phyloP scores from a whole-genome alignment of 2,888 invertebrate genomes.

The Tridacna gigas region DNA sequence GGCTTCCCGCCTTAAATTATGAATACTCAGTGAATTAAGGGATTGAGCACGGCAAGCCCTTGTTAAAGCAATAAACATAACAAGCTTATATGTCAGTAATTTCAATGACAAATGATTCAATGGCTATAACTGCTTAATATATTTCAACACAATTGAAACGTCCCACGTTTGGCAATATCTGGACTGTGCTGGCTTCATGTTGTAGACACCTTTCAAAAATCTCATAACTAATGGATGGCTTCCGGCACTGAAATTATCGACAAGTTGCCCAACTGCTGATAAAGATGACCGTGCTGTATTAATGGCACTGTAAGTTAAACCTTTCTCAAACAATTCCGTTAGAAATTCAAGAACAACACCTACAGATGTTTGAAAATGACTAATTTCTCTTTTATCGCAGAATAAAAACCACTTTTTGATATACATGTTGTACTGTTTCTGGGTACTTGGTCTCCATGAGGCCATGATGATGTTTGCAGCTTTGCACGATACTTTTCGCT shows the following conservation, averaged over 20 bases:
- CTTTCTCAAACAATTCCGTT: conserved; percentile 25
- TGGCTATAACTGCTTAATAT: no score
- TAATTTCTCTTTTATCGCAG: conserved; percentile 4
- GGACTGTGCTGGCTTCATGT: conserved; percentile 33
- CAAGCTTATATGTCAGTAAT: conserved; percentile 7
- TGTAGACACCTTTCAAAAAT: conserved; percentile 59
- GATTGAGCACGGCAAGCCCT: conserved; percentile 18
- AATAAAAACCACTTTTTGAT: conserved; percentile 42
- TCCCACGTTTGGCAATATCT: conserved; percentile 35
- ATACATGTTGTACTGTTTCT: conserved; percentile 20
- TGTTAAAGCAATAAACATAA: no score
- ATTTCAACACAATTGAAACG: neutral
- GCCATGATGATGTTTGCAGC: conserved; percentile 16
- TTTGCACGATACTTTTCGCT: no score
- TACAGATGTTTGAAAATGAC: conserved; percentile 6
- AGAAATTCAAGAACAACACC: conserved; percentile 27
- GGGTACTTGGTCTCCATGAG: conserved; percentile 32
- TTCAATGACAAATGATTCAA: no score
- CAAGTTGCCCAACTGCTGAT: conserved; percentile 39
- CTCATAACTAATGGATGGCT: conserved; percentile 49
- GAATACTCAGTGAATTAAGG: conserved; percentile 25
- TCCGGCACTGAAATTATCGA: conserved; percentile 37
- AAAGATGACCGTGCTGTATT: conserved; percentile 52
- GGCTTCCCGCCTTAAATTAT: conserved; percentile 29
- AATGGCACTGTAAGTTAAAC: conserved; percentile 54